Conservation (phyloP, 1,140 invertebrate genomes). For the Trypoxylus dichotomus region DNA sequence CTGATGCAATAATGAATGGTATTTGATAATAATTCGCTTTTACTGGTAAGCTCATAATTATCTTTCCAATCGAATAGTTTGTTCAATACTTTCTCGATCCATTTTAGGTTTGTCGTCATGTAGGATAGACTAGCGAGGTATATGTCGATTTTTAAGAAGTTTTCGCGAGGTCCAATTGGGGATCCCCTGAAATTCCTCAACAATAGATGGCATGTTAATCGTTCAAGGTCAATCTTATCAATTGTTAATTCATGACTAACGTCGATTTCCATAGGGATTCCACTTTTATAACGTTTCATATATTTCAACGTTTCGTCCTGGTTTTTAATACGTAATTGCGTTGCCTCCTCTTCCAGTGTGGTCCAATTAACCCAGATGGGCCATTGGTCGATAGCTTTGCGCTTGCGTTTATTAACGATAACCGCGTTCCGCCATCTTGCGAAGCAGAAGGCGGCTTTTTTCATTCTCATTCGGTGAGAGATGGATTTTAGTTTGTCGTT, state of each 20-base stretch:
- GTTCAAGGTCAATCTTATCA: constrained; percentile 54
- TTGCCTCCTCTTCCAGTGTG: constrained; percentile 57
- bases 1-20: constrained; percentile 43
- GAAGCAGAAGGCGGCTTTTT: constrained; percentile 46
- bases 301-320: constrained; percentile 58
- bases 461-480: background rate
- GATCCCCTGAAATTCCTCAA: constrained; percentile 55
- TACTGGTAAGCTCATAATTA: background rate
- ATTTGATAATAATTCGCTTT: background rate
- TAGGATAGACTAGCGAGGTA: constrained; percentile 58
- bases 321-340: constrained; percentile 54
- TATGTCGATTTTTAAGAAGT: constrained; percentile 58
- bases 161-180: background rate
- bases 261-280: constrained; percentile 53
- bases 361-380: constrained; percentile 63
- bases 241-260: constrained; percentile 50
- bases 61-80: constrained; percentile 46
- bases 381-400: constrained; percentile 60
- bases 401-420: constrained; percentile 49
- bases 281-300: constrained; percentile 59
- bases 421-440: constrained; percentile 56
- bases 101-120: constrained; percentile 43
- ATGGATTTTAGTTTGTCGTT: constrained; percentile 49
- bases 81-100: constrained; percentile 51
- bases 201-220: constrained; percentile 56